These are phyloP conservation scores for Chromobotia macracanthus DNA, from an alignment of 2,797 vertebrate genomes.

Conservation along the genomic window DNA sequence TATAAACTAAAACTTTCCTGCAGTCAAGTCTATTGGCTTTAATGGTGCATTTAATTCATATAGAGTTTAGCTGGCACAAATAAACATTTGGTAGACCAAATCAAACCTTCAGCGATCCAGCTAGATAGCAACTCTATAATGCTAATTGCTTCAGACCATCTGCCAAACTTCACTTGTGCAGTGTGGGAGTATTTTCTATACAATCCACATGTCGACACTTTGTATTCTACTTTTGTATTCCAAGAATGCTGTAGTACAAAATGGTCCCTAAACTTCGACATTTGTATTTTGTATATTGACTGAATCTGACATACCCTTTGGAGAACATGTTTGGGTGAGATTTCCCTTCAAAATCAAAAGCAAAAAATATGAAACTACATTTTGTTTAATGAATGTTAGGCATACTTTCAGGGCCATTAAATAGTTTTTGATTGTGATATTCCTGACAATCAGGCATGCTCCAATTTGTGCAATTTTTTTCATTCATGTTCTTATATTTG, in stretches of 20 bases:
- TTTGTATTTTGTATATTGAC: neutral
- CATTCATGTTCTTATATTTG: no score
- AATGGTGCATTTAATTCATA: constrained; percentile 18
- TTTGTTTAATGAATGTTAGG: no score
- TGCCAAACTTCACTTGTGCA: constrained; percentile 26
- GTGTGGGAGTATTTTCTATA: constrained; percentile 26
- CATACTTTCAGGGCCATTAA: no score
- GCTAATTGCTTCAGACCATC: constrained; percentile 29
- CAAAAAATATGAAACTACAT: no score
- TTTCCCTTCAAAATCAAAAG: neutral
- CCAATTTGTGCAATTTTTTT: no score
- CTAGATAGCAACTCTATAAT: constrained; percentile 26
- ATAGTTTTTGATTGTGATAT: no score
- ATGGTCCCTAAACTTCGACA: neutral
- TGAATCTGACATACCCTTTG: neutral
- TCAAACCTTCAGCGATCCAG: constrained; percentile 19
- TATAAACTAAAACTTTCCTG: constrained; percentile 1
- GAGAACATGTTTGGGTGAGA: no score
- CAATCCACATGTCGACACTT: neutral
- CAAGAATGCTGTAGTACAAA: neutral
- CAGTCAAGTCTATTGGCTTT: neutral
- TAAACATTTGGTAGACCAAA: no score
- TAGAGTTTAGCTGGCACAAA: constrained; percentile 27
- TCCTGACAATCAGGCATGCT: no score
- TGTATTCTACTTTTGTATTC: neutral